A percentile compares a stretch with the other conserved stretches of the same genome.
These are phyloP conservation scores for Drosophila sordidapex DNA, from an alignment of 2,888 invertebrate species.

Conservation along the genomic window DNA sequence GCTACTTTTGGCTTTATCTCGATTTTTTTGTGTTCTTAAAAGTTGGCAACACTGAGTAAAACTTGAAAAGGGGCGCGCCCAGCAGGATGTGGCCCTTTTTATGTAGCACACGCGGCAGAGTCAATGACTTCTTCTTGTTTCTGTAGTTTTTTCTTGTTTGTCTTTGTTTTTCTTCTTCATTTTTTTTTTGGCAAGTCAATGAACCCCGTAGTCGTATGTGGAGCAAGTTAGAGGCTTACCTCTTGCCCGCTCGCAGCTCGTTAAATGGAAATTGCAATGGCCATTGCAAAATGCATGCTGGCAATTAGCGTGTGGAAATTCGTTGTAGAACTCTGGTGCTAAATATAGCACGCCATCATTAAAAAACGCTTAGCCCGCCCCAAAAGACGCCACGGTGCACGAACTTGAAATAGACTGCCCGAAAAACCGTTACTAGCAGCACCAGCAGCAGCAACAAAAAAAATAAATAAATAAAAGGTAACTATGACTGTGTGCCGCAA, in stretches of 20 bases:
- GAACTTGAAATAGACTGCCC: constrained; percentile 62
- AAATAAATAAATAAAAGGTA: constrained; percentile 14
- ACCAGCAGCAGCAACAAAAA: constrained; percentile 10
- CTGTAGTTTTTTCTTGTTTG: background rate
- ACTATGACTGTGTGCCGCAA: constrained; percentile 30
- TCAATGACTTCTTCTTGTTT: constrained; percentile 53
- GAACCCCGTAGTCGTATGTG: constrained; percentile 55
- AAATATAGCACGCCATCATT: constrained; percentile 77
- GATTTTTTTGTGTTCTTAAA: background rate
- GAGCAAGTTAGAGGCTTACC: constrained; percentile 47
- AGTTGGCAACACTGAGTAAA: constrained; percentile 5
- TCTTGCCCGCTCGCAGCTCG: constrained; percentile 28
- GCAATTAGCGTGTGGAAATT: constrained; percentile 67
- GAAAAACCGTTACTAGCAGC: constrained; percentile 62
- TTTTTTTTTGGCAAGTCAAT: constrained; percentile 61
- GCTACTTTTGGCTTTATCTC: background rate
- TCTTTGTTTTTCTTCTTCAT: constrained; percentile 16
- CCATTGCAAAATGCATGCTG: constrained; percentile 63
- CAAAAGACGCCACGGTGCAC: constrained; percentile 43
- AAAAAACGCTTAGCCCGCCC: constrained; percentile 71
- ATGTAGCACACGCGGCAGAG: constrained; percentile 32
- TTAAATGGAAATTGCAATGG: constrained; percentile 65
- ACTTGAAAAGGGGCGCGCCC: constrained; percentile 3
- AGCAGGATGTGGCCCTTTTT: constrained; percentile 13
- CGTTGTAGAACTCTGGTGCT: constrained; percentile 64